Percentiles rank a stretch among this genome's conserved stretches.
These are phyloP conservation scores for Schizothorax lantsangensis DNA, from an alignment of 2,797 vertebrate species.

Conservation along the genomic window DNA sequence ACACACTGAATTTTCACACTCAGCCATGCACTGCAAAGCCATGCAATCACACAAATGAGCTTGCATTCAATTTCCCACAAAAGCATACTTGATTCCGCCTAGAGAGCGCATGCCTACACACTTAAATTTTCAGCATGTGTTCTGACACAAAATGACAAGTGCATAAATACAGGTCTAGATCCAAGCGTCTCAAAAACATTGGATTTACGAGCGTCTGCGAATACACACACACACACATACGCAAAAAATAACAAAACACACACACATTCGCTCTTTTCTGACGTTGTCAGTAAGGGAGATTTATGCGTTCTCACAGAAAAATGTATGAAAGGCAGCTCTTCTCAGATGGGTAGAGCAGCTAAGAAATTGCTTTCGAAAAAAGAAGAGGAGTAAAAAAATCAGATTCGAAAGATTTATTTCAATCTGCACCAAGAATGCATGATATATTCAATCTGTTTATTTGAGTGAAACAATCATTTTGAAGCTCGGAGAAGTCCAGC, in stretches of 20 bases:
- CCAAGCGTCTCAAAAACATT: slow-evolving; percentile 34
- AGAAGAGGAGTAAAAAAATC: slow-evolving; percentile 52
- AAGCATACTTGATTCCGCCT: slow-evolving; percentile 24
- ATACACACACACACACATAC: slow-evolving; percentile 11
- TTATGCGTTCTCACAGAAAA: slow-evolving; percentile 78
- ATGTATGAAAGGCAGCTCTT: slow-evolving; percentile 80
- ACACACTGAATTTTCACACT: slow-evolving; percentile 16
- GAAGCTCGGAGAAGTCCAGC: slow-evolving; percentile 65
- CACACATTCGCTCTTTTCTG: slow-evolving; percentile 70
- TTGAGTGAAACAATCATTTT: slow-evolving; percentile 83
- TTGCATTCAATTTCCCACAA: slow-evolving; percentile 25
- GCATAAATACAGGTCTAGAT: slow-evolving; percentile 52
- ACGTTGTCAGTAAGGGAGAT: slow-evolving; percentile 81
- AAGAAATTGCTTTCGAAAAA: slow-evolving; percentile 78
- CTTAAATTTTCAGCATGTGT: slow-evolving; percentile 3
- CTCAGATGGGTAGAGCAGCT: slow-evolving; percentile 72
- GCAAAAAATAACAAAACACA: slow-evolving; percentile 36
- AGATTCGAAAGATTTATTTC: slow-evolving; percentile 82
- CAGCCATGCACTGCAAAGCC: slow-evolving; percentile 21
- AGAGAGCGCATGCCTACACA: neutral
- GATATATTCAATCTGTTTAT: slow-evolving; percentile 84
- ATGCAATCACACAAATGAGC: slow-evolving; percentile 23
- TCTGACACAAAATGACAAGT: slow-evolving; percentile 30
- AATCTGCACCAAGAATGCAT: slow-evolving; percentile 77
- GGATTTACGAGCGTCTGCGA: slow-evolving; percentile 32